Base-by-base conservation (phyloP, 2,113 vertebrate species). In the Oxygymnocypris stewartii region DNA sequence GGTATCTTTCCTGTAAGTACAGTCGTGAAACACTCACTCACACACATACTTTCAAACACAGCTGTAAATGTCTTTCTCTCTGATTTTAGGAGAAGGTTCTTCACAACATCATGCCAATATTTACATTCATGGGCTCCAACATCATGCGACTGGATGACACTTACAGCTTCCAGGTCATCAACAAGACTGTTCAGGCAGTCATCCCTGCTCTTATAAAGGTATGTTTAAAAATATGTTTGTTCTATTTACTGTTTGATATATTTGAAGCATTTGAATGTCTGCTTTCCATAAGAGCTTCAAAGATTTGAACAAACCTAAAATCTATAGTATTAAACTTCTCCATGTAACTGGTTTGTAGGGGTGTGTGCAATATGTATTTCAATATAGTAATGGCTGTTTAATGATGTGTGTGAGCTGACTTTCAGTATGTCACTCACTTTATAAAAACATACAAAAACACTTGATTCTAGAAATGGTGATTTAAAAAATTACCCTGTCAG, bases 101-200 rank as follows among this genome's bases (percentile, higher is more conserved):
- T 3, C 97, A 97, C 91, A 99, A 99, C 88, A 98, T 99, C 90
- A 99, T 99, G 98, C 96, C 98, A 79, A 99, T 99, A 92, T 99
- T 99, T 89, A 99, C 98, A 51, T 99, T 99, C 92, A 99, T 99
- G 98, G 98, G 98, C 4, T 96, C 97, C 57, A 98, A 93, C 88
- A 93, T 99, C 87, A 94, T 99, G 95, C 96, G 98, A 2, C 94
- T 99, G 87, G 98, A 99, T 88, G 97, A 99, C 88, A 90, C 94
- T 76, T 99, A 99, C 92, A 99, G 98, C 51, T 99, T 99, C 93
- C 95, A 97, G 88, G 97, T 99, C 84, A 99, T 99, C 90, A 97
- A 95, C 88, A 96, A 97, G 93, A 99, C 98, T 0, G 96, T 99
- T 35, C 95, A 97, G 92, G 97, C 96, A 91, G 96, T 99, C 88